A percentile compares a stretch with the other conserved stretches of the same genome.
Conservation (phyloP, 2,888 invertebrate genomes). For the Drosophila neotestacea region DNA sequence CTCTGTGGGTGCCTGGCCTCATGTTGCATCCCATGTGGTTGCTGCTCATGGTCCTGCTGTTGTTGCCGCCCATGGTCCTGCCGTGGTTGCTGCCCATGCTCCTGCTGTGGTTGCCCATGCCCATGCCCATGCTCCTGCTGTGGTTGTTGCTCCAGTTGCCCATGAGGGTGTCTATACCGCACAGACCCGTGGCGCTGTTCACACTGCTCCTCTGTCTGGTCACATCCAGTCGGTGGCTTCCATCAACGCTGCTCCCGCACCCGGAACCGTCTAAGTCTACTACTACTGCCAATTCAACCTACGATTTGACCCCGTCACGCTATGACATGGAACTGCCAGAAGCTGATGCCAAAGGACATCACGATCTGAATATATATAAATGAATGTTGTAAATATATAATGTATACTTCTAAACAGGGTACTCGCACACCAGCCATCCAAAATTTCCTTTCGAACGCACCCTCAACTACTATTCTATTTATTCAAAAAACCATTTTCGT, state of each 20-base stretch:
- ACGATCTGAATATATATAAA: constrained; percentile 18
- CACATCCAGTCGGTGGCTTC: constrained; percentile 81
- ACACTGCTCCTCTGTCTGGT: constrained; percentile 81
- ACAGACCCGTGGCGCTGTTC: constrained; percentile 80
- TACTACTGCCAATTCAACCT: background rate
- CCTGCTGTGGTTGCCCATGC: constrained; percentile 38
- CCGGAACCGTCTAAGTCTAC: constrained; percentile 71
- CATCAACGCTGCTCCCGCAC: constrained; percentile 81
- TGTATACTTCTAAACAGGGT: constrained; percentile 66
- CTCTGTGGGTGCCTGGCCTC: constrained; percentile 58
- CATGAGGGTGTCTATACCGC: constrained; percentile 82
- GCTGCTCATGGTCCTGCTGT: constrained; percentile 46
- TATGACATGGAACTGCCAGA: constrained; percentile 61
- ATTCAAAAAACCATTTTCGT: constrained; percentile 51
- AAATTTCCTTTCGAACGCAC: constrained; percentile 49
- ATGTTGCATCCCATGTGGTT: constrained; percentile 37
- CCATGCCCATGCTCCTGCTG: constrained; percentile 54
- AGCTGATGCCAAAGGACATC: constrained; percentile 25
- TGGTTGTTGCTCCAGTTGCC: constrained; percentile 70
- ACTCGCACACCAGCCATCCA: constrained; percentile 64
- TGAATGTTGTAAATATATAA: constrained; percentile 53
- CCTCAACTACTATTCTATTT: constrained; percentile 43
- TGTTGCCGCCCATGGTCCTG: constrained; percentile 39
- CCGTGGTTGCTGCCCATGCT: constrained; percentile 47
- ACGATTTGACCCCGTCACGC: constrained; percentile 18